Conservation (phyloP, 2,113 vertebrate species). For the Pontoporia blainvillei region DNA sequence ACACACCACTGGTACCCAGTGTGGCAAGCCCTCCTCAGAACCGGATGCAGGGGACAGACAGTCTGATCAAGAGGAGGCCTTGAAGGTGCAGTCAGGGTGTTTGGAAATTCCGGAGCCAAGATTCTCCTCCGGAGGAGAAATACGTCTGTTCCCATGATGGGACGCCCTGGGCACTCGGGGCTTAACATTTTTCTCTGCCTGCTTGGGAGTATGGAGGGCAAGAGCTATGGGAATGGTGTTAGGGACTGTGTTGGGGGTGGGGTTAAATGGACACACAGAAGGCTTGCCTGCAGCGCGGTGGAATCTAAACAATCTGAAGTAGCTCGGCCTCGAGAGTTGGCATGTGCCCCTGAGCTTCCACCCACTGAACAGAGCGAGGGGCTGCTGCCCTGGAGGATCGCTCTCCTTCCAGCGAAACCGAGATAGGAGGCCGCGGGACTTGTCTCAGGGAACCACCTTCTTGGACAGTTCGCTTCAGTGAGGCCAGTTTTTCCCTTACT, state of each 20-base stretch:
- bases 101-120: not conserved
- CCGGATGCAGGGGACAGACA: not conserved
- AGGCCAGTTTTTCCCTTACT: not conserved
- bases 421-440: not conserved
- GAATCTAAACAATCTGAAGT: constrained; percentile 79
- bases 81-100: not conserved
- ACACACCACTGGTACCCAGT: not conserved
- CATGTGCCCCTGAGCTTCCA: constrained; percentile 42
- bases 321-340: constrained; percentile 65
- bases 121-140: constrained; percentile 41
- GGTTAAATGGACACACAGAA: constrained; percentile 66
- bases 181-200: constrained; percentile 78
- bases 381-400: not conserved
- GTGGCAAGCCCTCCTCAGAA: not conserved
- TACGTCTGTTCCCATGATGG: constrained; percentile 31
- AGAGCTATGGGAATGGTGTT: not conserved
- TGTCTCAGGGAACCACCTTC: not conserved
- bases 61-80: not conserved
- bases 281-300: constrained; percentile 63
- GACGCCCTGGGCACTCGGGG: not conserved
- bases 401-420: no score
- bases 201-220: constrained; percentile 59
- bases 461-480: not conserved
- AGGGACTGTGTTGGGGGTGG: not conserved
- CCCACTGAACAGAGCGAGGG: constrained; percentile 2